These are phyloP conservation scores for Channallabes apus DNA, from an alignment of 2,797 vertebrate species.

Conservation along the genomic window DNA sequence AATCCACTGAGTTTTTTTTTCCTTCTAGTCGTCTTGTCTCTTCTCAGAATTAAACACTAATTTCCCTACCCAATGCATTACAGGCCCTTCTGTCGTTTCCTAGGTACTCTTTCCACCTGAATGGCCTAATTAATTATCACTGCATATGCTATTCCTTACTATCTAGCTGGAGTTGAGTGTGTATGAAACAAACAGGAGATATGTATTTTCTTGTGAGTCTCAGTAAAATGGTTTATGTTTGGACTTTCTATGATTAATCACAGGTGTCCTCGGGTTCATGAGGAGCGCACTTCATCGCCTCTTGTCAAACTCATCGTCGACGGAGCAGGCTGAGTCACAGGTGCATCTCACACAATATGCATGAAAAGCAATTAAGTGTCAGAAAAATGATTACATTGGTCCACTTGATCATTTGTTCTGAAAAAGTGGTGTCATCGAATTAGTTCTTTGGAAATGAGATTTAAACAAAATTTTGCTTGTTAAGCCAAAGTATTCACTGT, in stretches of 20 bases:
- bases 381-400: neutral
- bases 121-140: neutral
- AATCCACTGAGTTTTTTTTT: neutral
- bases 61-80: neutral
- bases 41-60: neutral
- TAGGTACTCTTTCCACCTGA: neutral
- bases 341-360: constrained; percentile 55
- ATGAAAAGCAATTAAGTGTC: neutral
- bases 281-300: constrained; percentile 72
- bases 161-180: neutral
- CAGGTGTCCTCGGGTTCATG: constrained; percentile 70
- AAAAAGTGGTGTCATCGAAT: neutral
- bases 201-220: neutral
- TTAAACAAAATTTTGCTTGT: neutral
- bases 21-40: neutral
- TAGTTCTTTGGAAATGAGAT: neutral
- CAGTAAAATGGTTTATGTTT: neutral
- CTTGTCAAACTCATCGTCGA: constrained; percentile 69
- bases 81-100: neutral
- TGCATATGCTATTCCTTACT: neutral
- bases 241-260: constrained; percentile 57
- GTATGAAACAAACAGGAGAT: constrained; percentile 7
- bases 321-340: constrained; percentile 69
- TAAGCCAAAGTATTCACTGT: neutral
- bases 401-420: neutral